These are phyloP conservation scores for Drepana falcataria DNA, from an alignment of 2,888 invertebrate species.

Conservation along the genomic window DNA sequence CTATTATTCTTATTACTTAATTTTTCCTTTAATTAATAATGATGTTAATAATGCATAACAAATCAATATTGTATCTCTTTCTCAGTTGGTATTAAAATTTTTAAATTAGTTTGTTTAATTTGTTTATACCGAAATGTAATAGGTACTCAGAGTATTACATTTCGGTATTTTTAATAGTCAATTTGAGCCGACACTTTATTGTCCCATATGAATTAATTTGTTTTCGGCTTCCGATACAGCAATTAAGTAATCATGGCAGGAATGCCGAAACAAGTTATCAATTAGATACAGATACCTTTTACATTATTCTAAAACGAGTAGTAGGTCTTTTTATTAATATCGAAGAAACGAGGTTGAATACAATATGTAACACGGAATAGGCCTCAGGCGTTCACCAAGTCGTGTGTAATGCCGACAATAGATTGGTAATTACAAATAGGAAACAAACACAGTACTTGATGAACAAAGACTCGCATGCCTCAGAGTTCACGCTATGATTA, in stretches of 20 bases:
- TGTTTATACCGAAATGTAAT: too few relatives aligned
- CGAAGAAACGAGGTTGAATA: constrained; percentile 21
- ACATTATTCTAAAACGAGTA: constrained; percentile 14
- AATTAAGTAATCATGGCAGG: constrained; percentile 44
- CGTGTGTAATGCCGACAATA: constrained; percentile 11
- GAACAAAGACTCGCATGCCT: background rate
- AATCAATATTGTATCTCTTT: too few relatives aligned
- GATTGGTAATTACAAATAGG: constrained; percentile 16
- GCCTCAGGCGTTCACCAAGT: constrained; percentile 22
- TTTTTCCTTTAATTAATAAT: too few relatives aligned
- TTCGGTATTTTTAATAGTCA: background rate
- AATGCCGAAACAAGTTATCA: constrained; percentile 57
- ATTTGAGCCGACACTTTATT: constrained; percentile 6
- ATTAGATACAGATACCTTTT: constrained; percentile 45
- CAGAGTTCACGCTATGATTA: background rate
- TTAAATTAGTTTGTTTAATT: too few relatives aligned
- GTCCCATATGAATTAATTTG: constrained; percentile 46
- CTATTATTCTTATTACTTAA: too few relatives aligned
- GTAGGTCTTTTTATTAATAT: constrained; percentile 25
- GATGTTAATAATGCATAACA: too few relatives aligned
- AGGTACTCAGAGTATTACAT: background rate
- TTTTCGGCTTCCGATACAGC: constrained; percentile 54
- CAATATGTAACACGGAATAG: constrained; percentile 19
- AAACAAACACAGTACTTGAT: background rate
- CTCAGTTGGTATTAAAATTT: too few relatives aligned